Conservation (phyloP, 2,888 invertebrate genomes). For the Stegophylla sp. region DNA sequence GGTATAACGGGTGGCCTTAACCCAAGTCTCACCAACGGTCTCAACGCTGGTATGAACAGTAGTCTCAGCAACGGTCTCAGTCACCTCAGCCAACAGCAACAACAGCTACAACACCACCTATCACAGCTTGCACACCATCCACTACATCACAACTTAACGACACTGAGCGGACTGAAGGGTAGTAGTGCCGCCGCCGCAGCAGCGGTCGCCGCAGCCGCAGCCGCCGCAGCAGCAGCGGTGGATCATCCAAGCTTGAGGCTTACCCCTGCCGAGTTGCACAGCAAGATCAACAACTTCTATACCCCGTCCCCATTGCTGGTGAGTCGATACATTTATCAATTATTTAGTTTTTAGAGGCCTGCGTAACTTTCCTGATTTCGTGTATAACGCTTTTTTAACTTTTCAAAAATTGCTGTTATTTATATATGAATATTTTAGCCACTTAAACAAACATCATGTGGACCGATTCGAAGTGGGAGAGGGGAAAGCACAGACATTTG, state of each 20-base stretch:
- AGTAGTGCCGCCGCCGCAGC: conserved; percentile 22
- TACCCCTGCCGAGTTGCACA: conserved; percentile 26
- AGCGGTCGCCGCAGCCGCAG: conserved; percentile 33
- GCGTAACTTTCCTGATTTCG: too few relatives aligned
- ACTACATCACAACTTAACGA: conserved; percentile 20
- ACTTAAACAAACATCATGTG: too few relatives aligned
- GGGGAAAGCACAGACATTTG: too few relatives aligned
- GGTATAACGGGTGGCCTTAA: not conserved
- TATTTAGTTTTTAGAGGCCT: too few relatives aligned
- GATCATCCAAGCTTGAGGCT: conserved; percentile 27
- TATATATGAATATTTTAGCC: too few relatives aligned
- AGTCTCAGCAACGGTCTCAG: not conserved
- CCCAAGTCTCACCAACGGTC: not conserved
- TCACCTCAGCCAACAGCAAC: conserved; percentile 28
- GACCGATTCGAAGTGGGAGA: too few relatives aligned
- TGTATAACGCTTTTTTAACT: too few relatives aligned
- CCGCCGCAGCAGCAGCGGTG: conserved; percentile 12
- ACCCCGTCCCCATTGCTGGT: conserved; percentile 26
- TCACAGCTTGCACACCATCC: conserved; percentile 21
- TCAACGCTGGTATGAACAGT: not conserved
- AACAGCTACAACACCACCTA: conserved; percentile 39
- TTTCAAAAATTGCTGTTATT: too few relatives aligned
- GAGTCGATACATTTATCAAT: too few relatives aligned
- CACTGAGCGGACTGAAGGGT: conserved; percentile 23
- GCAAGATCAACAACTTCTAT: conserved; percentile 42